Base-by-base conservation (phyloP, 2,113 vertebrate genomes). In the Osmerus eperlanus region DNA sequence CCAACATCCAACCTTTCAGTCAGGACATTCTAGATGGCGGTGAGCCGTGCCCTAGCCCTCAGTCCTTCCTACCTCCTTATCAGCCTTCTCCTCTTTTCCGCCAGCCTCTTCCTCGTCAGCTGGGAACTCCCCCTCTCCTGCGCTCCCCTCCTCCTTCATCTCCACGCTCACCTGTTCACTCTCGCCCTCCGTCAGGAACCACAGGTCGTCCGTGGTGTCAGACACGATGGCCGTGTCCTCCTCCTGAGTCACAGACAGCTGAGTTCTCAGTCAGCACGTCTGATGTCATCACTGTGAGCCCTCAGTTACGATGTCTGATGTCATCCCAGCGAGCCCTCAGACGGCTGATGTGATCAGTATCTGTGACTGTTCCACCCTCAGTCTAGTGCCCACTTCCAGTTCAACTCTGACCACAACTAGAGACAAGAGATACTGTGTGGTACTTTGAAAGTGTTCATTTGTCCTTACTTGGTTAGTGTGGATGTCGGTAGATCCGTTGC, bases 401-500 rank as follows among this genome's bases (percentile, higher is more conserved):
- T 47, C 41, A 47, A 47, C 9, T 47, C 9, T 47, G 41, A 47
- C 41, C 41, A 47, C 41, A 9, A 47, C 41, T 47, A 47, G 9
- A 9, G 41, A 47, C 9, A 9, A 47, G 41, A 9, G 9, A 47
- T 47, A 9, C 41, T 47, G 41, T 47, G 41, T 12, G 41, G 41
- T 12, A 47, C 41, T 47, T 12, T 11, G 41, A 47, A 47, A 47
- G 41, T 12, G 41, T 47, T 47, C 41, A 9, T 47, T 47, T 28
- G 47, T 47, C 81, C 88, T 89, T 93, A 99, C 97, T 95, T 97
- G 96, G 90, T 98, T 97, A 67, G 95, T 98, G 83, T 96, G 95
- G 81, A 97, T 95, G 85, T 99, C 97, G 63, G 96, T 99, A 25
- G 97, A 99, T 67, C 94, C 96, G 21, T 96, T 96, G 89, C 96